Base-by-base conservation (phyloP, 2,888 invertebrate species). In the Caenorhabditis afra region DNA sequence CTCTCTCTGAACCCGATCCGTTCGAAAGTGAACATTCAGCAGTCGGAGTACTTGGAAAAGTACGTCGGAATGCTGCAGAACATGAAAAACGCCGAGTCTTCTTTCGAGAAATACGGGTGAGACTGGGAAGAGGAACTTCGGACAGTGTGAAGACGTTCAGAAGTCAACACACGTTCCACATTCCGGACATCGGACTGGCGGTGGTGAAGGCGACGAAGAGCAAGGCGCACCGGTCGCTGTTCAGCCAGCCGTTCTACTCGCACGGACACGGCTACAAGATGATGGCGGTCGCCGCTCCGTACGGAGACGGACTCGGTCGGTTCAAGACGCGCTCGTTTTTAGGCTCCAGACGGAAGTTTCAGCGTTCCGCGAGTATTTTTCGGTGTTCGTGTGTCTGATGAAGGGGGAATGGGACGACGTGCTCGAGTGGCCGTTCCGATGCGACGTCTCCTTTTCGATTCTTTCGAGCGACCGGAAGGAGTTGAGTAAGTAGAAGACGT, bases 361-460 rank as follows among this genome's bases (percentile, higher is more conserved):
- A 78, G 78, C 78, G 12, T 73, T 78, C 47, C 78, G 78, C 10
- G 78, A 78, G 67, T 78, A 57, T 37, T 57, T 78, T 37, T 78
- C 78, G 3, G 57, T 78, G 23, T 78, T 78, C 23, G 67, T 78
- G 14, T 78, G 71, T 29, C 18, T 78, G 22, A 55, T 78, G 67
- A 78, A 73, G 52, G 66, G 78, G 0, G 78, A 78, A 23, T 73
- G 67, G 61, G 78, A 78, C 37, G 71, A 66, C 12, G 66, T 78
- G 22, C 50, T 78, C 37, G 66, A 78, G 20, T 78, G 78, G 78
- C 78, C 78, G 16, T 73, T 78, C 50, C 61, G 61, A 7, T 78
- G 78, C 49, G 61, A 66, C 18, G 62, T 73, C 44, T 67, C 35
- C 12, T 78, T 78, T 23, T 62, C 78, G 12, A 61, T 78, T 29